Percentiles rank a stretch among this genome's conserved stretches.
phyloP scores from a whole-genome alignment of 2,888 invertebrate species.

The Nemapogon koenigi region DNA sequence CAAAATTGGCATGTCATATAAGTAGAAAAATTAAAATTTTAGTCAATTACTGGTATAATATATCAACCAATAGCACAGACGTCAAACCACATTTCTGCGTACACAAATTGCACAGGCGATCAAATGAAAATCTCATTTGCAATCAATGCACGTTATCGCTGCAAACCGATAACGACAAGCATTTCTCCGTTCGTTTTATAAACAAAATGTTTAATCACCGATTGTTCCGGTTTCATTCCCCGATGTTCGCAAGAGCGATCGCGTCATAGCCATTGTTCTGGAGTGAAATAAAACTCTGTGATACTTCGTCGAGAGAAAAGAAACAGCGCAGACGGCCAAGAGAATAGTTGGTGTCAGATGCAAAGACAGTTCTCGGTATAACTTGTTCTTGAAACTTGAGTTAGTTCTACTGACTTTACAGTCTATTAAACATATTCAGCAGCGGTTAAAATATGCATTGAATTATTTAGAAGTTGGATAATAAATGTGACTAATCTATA shows the following conservation, averaged over 20 bases:
- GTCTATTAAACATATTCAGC: slow-evolving; percentile 8
- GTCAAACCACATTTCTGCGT: no score
- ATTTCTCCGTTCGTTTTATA: slow-evolving; percentile 6
- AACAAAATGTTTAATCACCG: slow-evolving; percentile 42
- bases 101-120: no score
- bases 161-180: slow-evolving; percentile 5
- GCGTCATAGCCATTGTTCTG: slow-evolving; percentile 42
- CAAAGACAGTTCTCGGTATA: slow-evolving; percentile 34
- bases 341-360: slow-evolving; percentile 53
- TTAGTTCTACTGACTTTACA: slow-evolving; percentile 7
- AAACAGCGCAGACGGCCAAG: slow-evolving; percentile 24
- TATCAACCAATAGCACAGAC: no score
- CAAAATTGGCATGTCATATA: no score
- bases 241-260: slow-evolving; percentile 25
- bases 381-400: slow-evolving; percentile 37
- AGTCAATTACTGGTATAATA: no score
- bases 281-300: slow-evolving; percentile 32
- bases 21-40: no score
- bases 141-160: not conserved
- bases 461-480: slow-evolving; percentile 5
- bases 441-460: slow-evolving; percentile 6
- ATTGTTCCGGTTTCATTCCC: slow-evolving; percentile 40
- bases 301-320: slow-evolving; percentile 38
- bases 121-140: not conserved
- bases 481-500: no score